phyloP scores from a whole-genome alignment of 2,113 vertebrate species.

The Toxostoma redivivum region DNA sequence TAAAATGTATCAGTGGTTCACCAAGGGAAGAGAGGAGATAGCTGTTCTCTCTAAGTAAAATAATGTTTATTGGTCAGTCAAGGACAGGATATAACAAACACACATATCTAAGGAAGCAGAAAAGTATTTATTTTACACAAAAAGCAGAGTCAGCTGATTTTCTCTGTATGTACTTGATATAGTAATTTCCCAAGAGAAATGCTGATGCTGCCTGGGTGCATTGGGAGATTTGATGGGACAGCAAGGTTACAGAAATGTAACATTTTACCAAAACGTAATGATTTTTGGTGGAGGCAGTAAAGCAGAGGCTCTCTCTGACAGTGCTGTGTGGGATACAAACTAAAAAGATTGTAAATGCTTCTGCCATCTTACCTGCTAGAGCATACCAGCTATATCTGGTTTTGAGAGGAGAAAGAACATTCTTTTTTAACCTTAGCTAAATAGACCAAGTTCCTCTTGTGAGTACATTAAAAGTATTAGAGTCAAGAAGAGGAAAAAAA shows the following conservation, averaged over 20 bases:
- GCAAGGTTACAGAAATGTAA: not conserved
- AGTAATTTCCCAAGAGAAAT: not conserved
- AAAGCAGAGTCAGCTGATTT: not conserved
- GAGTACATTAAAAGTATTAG: not conserved
- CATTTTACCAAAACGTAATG: not conserved
- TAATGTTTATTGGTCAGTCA: not conserved
- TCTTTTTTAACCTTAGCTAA: not conserved
- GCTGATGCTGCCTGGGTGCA: not conserved
- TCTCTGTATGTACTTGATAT: accelerated
- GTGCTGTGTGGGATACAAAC: not conserved
- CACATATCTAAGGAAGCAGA: not conserved
- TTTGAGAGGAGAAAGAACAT: not conserved
- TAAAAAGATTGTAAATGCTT: not conserved
- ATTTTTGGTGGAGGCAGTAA: not conserved
- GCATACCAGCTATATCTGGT: not conserved
- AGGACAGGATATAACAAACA: not conserved
- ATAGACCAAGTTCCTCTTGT: not conserved
- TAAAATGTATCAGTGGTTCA: not conserved
- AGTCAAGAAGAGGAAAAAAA: not conserved
- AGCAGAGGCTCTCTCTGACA: not conserved
- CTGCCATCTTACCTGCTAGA: not conserved
- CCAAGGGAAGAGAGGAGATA: not conserved
- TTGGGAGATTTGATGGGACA: not conserved
- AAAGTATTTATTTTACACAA: not conserved
- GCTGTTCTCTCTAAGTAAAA: not conserved